Percentiles rank a stretch among this genome's conserved stretches.
Evolutionary conservation across 2,888 invertebrate genomes (phyloP).

Genomic region (Nebria brevicollis): DNA sequence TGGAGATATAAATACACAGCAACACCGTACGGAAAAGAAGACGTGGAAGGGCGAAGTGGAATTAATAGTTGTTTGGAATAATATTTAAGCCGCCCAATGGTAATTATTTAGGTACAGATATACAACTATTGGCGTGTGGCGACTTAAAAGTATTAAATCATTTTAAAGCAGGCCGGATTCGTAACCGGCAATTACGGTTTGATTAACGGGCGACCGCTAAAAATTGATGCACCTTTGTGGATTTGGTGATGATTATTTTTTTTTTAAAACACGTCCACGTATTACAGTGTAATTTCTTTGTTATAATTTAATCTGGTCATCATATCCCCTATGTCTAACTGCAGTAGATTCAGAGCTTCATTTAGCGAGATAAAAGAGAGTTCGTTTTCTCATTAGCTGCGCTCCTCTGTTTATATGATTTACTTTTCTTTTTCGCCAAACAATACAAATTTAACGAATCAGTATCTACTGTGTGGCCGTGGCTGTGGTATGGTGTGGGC

Average conservation of each 20-base stretch:
- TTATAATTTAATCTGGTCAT: neutral
- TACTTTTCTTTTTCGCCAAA: constrained; percentile 36
- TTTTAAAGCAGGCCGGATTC: neutral
- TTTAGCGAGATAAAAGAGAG: constrained; percentile 45
- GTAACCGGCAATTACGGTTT: neutral
- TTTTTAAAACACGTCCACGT: no score
- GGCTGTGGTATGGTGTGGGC: constrained; percentile 24
- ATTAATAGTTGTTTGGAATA: constrained; percentile 35
- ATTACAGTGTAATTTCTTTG: neutral
- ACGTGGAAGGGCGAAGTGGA: neutral
- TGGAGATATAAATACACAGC: constrained; percentile 41
- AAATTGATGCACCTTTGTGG: no score
- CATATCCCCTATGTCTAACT: neutral
- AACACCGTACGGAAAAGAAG: constrained; percentile 26
- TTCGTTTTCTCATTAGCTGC: constrained; percentile 42
- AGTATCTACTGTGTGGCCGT: constrained; percentile 12
- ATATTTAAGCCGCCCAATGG: neutral
- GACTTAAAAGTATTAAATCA: constrained; percentile 2
- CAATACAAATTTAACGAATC: constrained; percentile 37
- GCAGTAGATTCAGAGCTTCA: constrained; percentile 19
- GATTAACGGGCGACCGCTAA: neutral
- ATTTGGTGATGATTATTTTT: no score
- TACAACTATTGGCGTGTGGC: neutral
- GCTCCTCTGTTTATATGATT: constrained; percentile 23
- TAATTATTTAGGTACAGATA: constrained; percentile 3